Base-by-base conservation (phyloP, 2,888 invertebrate genomes). In the Zaprionus bogoriensis region DNA sequence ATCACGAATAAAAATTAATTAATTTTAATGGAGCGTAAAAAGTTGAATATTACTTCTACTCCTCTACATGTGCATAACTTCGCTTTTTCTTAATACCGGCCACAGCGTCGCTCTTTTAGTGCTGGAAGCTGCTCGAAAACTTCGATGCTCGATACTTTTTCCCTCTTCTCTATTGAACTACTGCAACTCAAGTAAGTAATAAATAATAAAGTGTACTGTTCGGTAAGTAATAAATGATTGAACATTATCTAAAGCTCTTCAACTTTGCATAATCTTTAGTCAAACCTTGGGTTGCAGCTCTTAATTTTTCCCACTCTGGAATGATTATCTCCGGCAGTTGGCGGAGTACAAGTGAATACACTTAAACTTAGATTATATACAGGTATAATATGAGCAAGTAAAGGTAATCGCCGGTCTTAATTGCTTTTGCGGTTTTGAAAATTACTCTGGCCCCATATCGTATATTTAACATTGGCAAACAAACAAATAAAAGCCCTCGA, bases 21-120 rank as follows among this genome's bases (percentile, higher is more conserved):
- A 81, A 79, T 74, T 81, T 84, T 74, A 78, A 84, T 84, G 81
- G 74, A 84, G 65, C 70, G 62, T 68, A 77, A 78, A 84, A 66
- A 80, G 67, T 81, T 60, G 38, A 12, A 52, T 55, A 50, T 30
- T 47, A 54, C 30, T 38, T 32, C 44, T 61, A 36, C 41, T 36
- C 20, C 12, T 50, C 17, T 17, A 2, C 41, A 36, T 36, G 17
- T 36, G 32, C 9, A 36, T 36, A 36, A 36, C 14, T 36, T 6
- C 14, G 7, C 9, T 36, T 17, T 30, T 30, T 32, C 17, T 14
- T n/a, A n/a, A 14, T 32, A 32, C 12, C 14, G 2, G 32, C 7
- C 17, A 7, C 17, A 36, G 14, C 3, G 17, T 36, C 32, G 14
- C 17, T 36, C 14, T 9, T 36, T 36, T 6, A 36, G 14, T 5